These are phyloP conservation scores for Sturmia bella DNA, from an alignment of 2,888 invertebrate genomes.

Conservation along the genomic window DNA sequence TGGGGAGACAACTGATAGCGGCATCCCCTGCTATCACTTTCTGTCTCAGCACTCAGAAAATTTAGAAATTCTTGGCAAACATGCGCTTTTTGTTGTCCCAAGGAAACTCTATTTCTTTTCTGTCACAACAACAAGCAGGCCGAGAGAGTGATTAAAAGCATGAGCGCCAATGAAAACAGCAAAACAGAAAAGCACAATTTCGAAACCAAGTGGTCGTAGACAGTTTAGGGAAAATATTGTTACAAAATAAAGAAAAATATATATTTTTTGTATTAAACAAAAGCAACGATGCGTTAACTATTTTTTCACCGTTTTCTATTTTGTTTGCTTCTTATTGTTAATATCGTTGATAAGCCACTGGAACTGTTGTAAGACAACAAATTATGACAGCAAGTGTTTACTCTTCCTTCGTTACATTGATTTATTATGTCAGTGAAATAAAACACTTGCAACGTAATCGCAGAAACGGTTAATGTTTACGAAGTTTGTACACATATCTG, in stretches of 20 bases:
- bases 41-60: background rate
- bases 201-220: background rate
- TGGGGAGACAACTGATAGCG: constrained; percentile 4
- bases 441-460: constrained; percentile 34
- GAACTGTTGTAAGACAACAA: constrained; percentile 47
- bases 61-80: constrained; percentile 16
- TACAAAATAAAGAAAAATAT: background rate
- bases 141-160: constrained; percentile 37
- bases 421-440: constrained; percentile 16
- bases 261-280: constrained; percentile 21
- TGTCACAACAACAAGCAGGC: constrained; percentile 32
- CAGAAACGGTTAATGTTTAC: constrained; percentile 11
- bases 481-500: background rate
- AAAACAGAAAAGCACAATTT: background rate
- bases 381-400: constrained; percentile 40
- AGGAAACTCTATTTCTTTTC: constrained; percentile 44
- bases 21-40: background rate
- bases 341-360: constrained; percentile 18
- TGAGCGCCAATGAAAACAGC: constrained; percentile 7
- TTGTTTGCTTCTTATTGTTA: constrained; percentile 24
- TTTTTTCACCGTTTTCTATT: constrained; percentile 17
- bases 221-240: background rate
- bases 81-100: constrained; percentile 34
- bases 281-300: constrained; percentile 63
- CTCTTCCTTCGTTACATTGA: constrained; percentile 11